phyloP scores from a whole-genome alignment of 1,140 invertebrate genomes.

The Bombus pyrosoma region DNA sequence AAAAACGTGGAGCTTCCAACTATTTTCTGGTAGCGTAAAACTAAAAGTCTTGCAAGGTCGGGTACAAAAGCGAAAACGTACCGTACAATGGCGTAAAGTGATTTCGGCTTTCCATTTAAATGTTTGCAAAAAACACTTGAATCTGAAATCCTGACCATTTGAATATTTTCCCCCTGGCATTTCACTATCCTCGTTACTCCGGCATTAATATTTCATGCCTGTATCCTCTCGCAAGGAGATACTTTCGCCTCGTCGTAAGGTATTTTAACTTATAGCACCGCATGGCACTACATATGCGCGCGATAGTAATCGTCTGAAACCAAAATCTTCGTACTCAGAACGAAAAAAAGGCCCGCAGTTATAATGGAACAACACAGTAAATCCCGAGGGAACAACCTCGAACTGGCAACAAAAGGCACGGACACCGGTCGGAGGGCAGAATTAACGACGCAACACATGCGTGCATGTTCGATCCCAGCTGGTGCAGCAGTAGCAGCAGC shows the following conservation, averaged over 20 bases:
- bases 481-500: neutral
- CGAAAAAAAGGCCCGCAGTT: neutral
- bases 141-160: neutral
- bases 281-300: neutral
- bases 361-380: neutral
- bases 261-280: neutral
- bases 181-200: neutral
- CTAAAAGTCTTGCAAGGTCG: too few species aligned
- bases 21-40: too few species aligned
- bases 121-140: too few species aligned
- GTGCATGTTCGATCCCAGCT: conserved; percentile 34
- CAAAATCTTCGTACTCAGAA: neutral
- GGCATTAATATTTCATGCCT: neutral
- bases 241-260: neutral
- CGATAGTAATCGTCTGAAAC: neutral
- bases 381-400: neutral
- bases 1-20: too few species aligned
- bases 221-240: neutral
- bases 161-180: neutral
- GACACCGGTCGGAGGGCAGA: neutral
- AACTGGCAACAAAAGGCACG: conserved; percentile 13
- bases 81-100: neutral
- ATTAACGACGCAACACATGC: conserved; percentile 30
- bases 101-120: too few species aligned
- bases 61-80: neutral